Evolutionary conservation across 1,140 invertebrate species (phyloP), one percentile per base, ranked within the genome.

Genomic region (Callitettix versicolor): DNA sequence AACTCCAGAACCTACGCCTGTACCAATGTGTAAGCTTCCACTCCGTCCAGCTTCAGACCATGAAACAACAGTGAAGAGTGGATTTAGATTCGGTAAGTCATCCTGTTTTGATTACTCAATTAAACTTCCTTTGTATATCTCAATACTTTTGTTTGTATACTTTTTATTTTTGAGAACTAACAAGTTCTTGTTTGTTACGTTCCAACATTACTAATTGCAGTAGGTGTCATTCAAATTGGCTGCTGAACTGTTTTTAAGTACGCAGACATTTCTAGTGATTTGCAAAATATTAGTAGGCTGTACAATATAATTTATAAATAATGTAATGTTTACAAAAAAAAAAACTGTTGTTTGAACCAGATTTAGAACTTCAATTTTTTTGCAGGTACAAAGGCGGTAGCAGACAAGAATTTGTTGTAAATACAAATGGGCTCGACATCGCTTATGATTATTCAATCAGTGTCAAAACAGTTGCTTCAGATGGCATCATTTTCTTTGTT

Each of bases 401-500:
- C 60, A 76, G 85, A 62, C 70, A 88, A 40, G 86, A 90, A 67
- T 88, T 82, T 59, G 69, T 70, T 6, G 74, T 73, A 5, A 60
- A 84, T 11, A 76, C 79, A 3, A 77, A 76, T 1, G 76, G 78
- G 43, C 74, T 83, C 42, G 7, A 47, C 11, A 76, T 77, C 21
- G 74, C 78, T 9, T 86, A 82, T 63, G 82, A 85, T 46, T 84
- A 95, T 60, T 81, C 81, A 14, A 73, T 97, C 11, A 80, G 87
- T 18, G 82, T 98, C 67, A 86, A 86, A 60, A 95, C 94, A 0
- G 76, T 73, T 33, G 74, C 79, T 44, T 67, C 76, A 0, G 79
- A 91, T 62, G 95, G 95, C 40, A 75, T 96, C 1, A 76, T 94
- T 33, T 88, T 97, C 68, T 97, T 94, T 68, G 81, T 83, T 0